Evolutionary conservation across 2,888 invertebrate genomes (phyloP), one percentile per base, ranked within the genome.

Genomic region (Dasypogon diadema): DNA sequence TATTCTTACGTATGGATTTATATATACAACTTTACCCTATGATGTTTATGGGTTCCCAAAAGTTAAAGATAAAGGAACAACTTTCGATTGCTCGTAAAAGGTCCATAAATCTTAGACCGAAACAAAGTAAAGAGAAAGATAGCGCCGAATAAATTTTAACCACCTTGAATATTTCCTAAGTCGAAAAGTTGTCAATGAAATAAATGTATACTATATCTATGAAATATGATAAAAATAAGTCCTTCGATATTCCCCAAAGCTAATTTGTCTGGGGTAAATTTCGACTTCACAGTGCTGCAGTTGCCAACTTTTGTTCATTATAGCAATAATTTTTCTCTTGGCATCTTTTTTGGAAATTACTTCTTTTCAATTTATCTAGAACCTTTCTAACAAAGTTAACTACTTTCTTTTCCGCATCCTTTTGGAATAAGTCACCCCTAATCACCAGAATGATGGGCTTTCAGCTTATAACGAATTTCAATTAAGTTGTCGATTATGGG

Each of bases 41-140:
- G n/a, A n/a, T n/a, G n/a, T n/a, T n/a, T n/a, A n/a, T n/a, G n/a
- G n/a, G n/a, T n/a, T n/a, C n/a, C n/a, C n/a, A 46, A 65, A 65
- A 65, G 65, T 65, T 65, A 46, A 24, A 65, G 65, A 65, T 65
- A 65, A 65, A 65, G 65, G 48, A 65, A 46, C 48, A 46, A 63
- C 46, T 65, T 65, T 48, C 46, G 46, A 65, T 48, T 24, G 22
- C 24, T 65, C 65, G 65, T 65, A 46, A 46, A 65, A 65, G 48
- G 26, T 48, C 46, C 48, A 65, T 65, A 65, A 65, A 65, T 65
- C 48, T 65, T 65, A 48, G 65, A 30, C 48, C 24, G 46, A 48
- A 46, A 65, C n/a, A 16, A 65, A 65, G 48, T 24, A 42, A n/a
- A 46, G 24, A 46, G 24, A 12, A 10, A 26, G 65, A 42, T 48